Conservation (phyloP, 2,797 vertebrate species). For the Thamnophis elegans region DNA sequence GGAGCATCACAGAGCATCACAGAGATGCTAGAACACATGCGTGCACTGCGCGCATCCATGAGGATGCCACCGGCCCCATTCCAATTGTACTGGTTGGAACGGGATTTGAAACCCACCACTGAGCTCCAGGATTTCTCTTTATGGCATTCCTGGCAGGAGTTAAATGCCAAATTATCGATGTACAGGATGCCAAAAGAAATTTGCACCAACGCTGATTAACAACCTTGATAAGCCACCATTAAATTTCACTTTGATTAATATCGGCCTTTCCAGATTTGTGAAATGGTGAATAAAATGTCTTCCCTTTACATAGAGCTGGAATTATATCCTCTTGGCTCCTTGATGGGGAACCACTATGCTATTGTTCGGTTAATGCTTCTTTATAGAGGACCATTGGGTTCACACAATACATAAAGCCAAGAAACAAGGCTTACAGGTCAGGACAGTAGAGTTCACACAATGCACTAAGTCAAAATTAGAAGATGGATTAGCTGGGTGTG, state of each 20-base stretch:
- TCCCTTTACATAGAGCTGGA: conserved; percentile 36
- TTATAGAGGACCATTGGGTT: background rate
- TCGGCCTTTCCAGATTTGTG: conserved; percentile 56
- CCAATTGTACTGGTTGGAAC: too few species aligned
- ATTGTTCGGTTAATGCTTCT: background rate
- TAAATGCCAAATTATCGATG: conserved; percentile 49
- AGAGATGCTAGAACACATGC: too few species aligned
- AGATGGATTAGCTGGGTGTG: background rate
- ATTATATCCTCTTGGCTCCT: background rate
- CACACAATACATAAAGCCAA: background rate
- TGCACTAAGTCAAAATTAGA: background rate
- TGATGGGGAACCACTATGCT: background rate
- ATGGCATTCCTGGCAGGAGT: conserved; percentile 21
- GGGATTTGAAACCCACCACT: too few species aligned
- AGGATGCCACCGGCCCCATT: too few species aligned
- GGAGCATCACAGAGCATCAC: too few species aligned
- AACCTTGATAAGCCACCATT: conserved; percentile 54
- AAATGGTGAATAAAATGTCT: conserved; percentile 62
- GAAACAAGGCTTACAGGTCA: background rate
- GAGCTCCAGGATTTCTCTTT: background rate
- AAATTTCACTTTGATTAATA: conserved; percentile 65
- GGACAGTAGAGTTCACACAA: background rate
- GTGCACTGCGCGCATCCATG: too few species aligned
- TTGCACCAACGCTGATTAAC: conserved; percentile 57
- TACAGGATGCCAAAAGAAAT: conserved; percentile 59